Evolutionary conservation across 1,140 invertebrate genomes (phyloP).

Genomic region (Pinna nobilis): DNA sequence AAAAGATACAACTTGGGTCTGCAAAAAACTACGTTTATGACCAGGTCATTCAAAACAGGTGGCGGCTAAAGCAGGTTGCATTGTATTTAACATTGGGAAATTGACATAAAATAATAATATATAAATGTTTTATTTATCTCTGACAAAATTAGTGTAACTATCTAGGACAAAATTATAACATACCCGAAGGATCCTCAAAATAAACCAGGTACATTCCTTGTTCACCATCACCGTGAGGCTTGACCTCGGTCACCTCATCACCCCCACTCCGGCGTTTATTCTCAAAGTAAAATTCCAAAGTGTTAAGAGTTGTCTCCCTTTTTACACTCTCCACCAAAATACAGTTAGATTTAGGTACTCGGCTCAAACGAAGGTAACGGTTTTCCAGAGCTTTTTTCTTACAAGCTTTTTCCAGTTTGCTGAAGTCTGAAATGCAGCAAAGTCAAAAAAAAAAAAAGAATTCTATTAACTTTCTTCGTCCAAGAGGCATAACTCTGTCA

Average conservation of each 20-base stretch:
- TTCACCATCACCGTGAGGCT: slow-evolving; percentile 19
- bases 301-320: slow-evolving; percentile 27
- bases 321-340: slow-evolving; percentile 32
- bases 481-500: too few relatives aligned
- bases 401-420: slow-evolving; percentile 31
- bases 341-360: slow-evolving; percentile 37
- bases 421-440: slow-evolving; percentile 33
- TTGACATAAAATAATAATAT: too few relatives aligned
- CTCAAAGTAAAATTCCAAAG: slow-evolving; percentile 50
- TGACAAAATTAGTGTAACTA: too few relatives aligned
- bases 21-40: too few relatives aligned
- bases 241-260: slow-evolving; percentile 24
- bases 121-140: too few relatives aligned
- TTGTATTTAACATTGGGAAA: too few relatives aligned
- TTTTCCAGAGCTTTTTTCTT: slow-evolving; percentile 35
- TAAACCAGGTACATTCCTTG: slow-evolving; percentile 30
- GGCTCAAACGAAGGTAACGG: slow-evolving; percentile 25
- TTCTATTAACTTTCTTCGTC: too few relatives aligned
- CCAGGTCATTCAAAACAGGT: too few relatives aligned
- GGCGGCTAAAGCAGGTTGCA: too few relatives aligned
- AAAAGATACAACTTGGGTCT: too few relatives aligned
- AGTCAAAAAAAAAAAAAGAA: too few relatives aligned
- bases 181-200: slow-evolving; percentile 45
- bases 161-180: neutral
- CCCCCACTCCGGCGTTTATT: slow-evolving; percentile 47